These are phyloP conservation scores for Marmota flaviventris DNA, from an alignment of 2,113 vertebrate genomes.

Conservation along the genomic window DNA sequence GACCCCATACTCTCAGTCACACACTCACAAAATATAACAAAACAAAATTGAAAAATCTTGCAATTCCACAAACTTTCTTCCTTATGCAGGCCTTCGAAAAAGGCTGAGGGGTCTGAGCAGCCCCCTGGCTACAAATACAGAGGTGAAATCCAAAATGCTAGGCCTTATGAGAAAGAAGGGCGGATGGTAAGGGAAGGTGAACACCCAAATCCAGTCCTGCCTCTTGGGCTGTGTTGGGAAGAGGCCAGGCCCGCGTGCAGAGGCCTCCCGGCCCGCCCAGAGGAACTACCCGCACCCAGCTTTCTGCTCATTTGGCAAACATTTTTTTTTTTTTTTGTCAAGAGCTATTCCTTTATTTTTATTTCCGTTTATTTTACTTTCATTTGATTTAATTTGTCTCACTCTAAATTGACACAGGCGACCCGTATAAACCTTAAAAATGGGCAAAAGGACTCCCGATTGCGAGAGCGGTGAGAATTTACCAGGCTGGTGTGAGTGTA, in stretches of 20 bases:
- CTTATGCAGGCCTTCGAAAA: not conserved
- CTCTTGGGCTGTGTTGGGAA: not conserved
- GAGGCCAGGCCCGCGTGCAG: not conserved
- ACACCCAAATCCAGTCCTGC: not conserved
- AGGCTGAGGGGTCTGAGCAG: not conserved
- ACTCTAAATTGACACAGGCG: not conserved
- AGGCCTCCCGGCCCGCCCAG: rapidly evolving
- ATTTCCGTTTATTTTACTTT: conserved; percentile 60
- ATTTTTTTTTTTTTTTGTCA: not conserved
- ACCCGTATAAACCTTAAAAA: not conserved
- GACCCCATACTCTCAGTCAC: not conserved
- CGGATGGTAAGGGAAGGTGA: not conserved
- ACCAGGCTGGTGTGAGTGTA: not conserved
- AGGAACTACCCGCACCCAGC: not conserved
- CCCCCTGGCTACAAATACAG: not conserved
- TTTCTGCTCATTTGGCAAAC: not conserved
- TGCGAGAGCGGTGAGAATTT: not conserved
- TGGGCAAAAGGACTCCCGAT: not conserved
- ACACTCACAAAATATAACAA: not conserved
- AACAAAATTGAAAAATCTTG: not conserved
- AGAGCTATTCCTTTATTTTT: conserved; percentile 18
- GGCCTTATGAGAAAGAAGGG: not conserved
- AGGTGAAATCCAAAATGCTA: not conserved
- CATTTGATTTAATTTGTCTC: not conserved
- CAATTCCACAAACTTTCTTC: not conserved